These are phyloP conservation scores for Coregonus clupeaformis DNA, from an alignment of 2,113 vertebrate species.

Conservation along the genomic window DNA sequence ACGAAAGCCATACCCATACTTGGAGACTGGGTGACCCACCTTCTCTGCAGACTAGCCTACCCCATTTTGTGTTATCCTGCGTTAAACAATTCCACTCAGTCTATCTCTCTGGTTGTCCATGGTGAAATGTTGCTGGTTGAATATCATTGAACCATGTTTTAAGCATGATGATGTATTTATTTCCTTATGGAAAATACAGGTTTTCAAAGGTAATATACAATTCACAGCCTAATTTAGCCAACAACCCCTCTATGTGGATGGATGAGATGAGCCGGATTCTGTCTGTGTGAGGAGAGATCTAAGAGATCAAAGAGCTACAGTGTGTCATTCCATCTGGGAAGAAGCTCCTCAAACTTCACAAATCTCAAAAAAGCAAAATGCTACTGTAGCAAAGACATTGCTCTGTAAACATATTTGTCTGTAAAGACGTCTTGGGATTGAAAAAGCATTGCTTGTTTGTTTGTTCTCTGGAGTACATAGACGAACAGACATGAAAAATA, in stretches of 20 bases:
- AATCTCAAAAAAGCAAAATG: too few relatives aligned
- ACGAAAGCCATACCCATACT: constrained; percentile 42
- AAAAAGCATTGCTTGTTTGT: constrained; percentile 41
- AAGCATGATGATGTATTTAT: constrained; percentile 67
- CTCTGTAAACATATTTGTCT: constrained; percentile 71
- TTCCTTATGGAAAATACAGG: constrained; percentile 45
- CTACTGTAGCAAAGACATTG: constrained; percentile 59
- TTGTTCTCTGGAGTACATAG: constrained; percentile 24
- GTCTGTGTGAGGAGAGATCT: constrained; percentile 43
- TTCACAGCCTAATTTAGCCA: constrained; percentile 26
- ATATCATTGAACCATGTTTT: constrained; percentile 57
- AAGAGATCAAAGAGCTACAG: constrained; percentile 45
- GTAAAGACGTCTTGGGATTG: constrained; percentile 68
- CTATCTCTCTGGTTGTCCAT: constrained; percentile 47
- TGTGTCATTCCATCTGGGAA: constrained; percentile 45
- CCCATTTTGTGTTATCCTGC: constrained; percentile 38
- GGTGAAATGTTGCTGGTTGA: constrained; percentile 57
- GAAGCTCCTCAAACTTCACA: constrained; percentile 49
- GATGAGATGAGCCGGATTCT: constrained; percentile 40
- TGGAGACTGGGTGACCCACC: constrained; percentile 42
- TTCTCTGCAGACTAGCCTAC: constrained; percentile 46
- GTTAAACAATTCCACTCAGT: constrained; percentile 31
- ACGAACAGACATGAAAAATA: constrained; percentile 43
- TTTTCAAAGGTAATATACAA: constrained; percentile 43
- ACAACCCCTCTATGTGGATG: constrained; percentile 32